Evolutionary conservation across 2,888 invertebrate genomes (phyloP).

Genomic region (Lordiphosa fenestrarum): DNA sequence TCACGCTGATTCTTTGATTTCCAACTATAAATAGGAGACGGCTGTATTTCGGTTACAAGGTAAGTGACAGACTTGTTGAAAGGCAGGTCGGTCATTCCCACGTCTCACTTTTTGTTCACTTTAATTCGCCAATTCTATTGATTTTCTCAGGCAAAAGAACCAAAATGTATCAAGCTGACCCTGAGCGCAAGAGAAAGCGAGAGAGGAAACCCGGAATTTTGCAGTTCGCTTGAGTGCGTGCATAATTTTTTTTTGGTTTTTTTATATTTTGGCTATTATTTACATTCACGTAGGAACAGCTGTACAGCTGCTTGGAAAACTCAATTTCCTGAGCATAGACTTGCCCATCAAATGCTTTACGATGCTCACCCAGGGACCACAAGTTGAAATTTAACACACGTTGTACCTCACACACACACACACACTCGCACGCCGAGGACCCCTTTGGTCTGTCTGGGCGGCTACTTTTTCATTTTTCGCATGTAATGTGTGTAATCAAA

Average conservation of each 20-base stretch:
- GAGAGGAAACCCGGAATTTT: conserved; percentile 33
- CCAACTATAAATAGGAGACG: conserved; percentile 37
- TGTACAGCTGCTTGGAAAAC: conserved; percentile 63
- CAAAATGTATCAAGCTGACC: conserved; percentile 43
- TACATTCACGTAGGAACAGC: conserved; percentile 38
- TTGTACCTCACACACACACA: conserved; percentile 28
- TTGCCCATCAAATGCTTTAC: conserved; percentile 65
- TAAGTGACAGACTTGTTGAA: conserved; percentile 56
- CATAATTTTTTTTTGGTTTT: conserved; percentile 49
- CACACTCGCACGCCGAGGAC: conserved; percentile 34
- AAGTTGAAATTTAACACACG: conserved; percentile 65
- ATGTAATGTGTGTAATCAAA: conserved; percentile 75
- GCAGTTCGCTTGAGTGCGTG: conserved; percentile 52
- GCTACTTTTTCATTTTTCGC: conserved; percentile 68
- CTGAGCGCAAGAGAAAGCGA: conserved; percentile 36
- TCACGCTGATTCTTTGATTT: background rate
- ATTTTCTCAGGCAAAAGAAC: conserved; percentile 37
- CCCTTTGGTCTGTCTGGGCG: conserved; percentile 44
- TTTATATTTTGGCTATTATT: conserved; percentile 57
- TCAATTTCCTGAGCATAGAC: conserved; percentile 75
- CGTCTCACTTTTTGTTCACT: conserved; percentile 49
- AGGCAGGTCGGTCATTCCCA: conserved; percentile 60
- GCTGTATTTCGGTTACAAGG: conserved; percentile 47
- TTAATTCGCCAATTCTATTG: conserved; percentile 50
- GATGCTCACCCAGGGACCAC: conserved; percentile 34